Base-by-base conservation (phyloP, 2,797 vertebrate species). In the Tarsius wallacei region DNA sequence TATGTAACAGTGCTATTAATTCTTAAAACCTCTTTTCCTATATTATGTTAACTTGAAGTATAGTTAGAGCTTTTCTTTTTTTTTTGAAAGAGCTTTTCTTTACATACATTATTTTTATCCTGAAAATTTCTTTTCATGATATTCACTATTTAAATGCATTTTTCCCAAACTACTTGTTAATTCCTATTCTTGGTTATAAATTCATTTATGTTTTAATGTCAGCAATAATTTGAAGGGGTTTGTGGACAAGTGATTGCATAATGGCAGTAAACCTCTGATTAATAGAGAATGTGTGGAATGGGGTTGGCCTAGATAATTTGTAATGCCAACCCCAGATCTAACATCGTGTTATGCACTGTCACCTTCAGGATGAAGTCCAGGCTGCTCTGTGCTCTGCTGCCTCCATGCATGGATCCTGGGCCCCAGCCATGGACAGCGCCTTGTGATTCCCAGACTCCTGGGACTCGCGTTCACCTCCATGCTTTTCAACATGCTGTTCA, bases 41-140 rank as follows among this genome's bases (percentile, higher is more conserved):
- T 77, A 42, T 78, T 91, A 49, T 68, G 49, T 76, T 80, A 91
- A 86, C 51, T 80, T 63, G 11, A 96, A 95, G 68, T 64, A 93
- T 3, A 2, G 9, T 26, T 71, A 94, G 87, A 80, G 26, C 36
- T 77, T 90, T 93, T 55, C 70, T 96, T 74, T 42, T 42, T 42
- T 42, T 42, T 42, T 42, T 42, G 42, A 42, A 42, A 94, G 87
- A 80, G 31, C 36, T 77, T 90, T 93, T 55, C 70, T 96, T 74
- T 0, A 68, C 47, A 59, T 1, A 42, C 71, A 9, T 7, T 31
- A 8, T 66, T 94, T 87, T 96, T 61, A 53, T 91, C 59, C 61
- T 95, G 80, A 95, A 94, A 82, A 89, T 55, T 66, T 63, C 68
- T 10, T 7, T 91, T 92, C n/a, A 26, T 49, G 89, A 71, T 22